Percentiles rank a stretch among this genome's conserved stretches.
phyloP scores from a whole-genome alignment of 1,140 invertebrate species.

The Acromyrmex charruanus region DNA sequence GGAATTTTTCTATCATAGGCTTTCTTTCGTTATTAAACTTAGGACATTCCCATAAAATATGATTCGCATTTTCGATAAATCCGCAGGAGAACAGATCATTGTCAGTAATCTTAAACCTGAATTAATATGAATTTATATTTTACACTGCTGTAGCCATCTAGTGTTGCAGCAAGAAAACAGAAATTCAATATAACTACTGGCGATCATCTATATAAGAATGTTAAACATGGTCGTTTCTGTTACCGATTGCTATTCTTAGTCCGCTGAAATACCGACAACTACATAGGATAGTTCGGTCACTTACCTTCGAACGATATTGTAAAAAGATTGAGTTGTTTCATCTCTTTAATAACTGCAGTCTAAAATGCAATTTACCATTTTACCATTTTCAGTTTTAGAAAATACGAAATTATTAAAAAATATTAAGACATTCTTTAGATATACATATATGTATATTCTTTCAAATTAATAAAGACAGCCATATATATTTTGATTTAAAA shows the following conservation, averaged over 20 bases:
- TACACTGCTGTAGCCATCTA: not conserved
- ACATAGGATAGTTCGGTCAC: not conserved
- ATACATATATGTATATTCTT: not conserved
- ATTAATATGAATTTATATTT: not conserved
- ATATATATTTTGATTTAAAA: not conserved
- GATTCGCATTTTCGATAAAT: too few species aligned
- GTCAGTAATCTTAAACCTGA: too few species aligned
- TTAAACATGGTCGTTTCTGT: not conserved
- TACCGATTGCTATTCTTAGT: not conserved
- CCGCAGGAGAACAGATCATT: too few species aligned
- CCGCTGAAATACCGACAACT: slow-evolving; percentile 13
- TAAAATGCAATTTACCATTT: slow-evolving; percentile 9
- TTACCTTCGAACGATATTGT: not conserved
- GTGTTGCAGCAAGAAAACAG: not conserved
- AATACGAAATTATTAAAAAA: not conserved
- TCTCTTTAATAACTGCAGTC: not conserved
- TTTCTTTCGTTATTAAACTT: too few species aligned
- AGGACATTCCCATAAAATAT: too few species aligned
- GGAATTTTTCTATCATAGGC: too few species aligned
- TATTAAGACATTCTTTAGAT: not conserved
- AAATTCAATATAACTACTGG: not conserved
- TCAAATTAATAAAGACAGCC: not conserved
- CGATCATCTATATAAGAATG: not conserved
- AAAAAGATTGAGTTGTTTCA: not conserved
- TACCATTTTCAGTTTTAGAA: not conserved